A percentile compares a stretch with the other conserved stretches of the same genome.
Conservation (phyloP, 1,140 invertebrate genomes). For the Drosophila micromelanica region DNA sequence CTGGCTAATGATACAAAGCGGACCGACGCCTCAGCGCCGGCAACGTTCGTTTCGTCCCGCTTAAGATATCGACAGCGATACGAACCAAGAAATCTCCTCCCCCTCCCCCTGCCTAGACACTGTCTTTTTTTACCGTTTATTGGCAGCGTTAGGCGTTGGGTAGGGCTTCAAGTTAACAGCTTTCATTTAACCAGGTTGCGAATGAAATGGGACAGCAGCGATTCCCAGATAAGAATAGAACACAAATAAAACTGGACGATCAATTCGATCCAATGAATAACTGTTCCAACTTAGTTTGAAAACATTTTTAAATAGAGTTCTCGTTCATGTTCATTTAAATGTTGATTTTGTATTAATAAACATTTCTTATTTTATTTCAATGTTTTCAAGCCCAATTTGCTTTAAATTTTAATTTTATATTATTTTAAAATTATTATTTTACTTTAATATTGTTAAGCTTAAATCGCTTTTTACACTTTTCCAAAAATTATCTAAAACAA, state of each 20-base stretch:
- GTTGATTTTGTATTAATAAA: too few species aligned
- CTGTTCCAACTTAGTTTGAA: not conserved
- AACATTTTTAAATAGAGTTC: not conserved
- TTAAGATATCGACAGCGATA: slow-evolving; percentile 13
- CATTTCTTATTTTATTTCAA: too few species aligned
- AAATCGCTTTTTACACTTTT: too few species aligned
- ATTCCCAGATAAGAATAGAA: slow-evolving; percentile 13
- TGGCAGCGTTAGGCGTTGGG: not conserved
- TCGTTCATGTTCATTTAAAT: not conserved
- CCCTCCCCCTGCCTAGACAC: not conserved
- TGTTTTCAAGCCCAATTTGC: too few species aligned
- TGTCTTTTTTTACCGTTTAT: slow-evolving; percentile 20
- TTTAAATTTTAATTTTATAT: too few species aligned
- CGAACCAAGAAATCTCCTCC: slow-evolving; percentile 3
- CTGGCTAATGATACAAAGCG: slow-evolving; percentile 66
- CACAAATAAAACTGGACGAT: not conserved
- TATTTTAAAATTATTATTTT: too few species aligned
- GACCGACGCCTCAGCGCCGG: slow-evolving; percentile 27
- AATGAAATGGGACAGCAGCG: slow-evolving; percentile 1
- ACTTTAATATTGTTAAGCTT: too few species aligned
- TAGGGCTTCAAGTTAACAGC: slow-evolving; percentile 24
- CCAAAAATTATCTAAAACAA: too few species aligned
- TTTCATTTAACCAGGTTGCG: not conserved
- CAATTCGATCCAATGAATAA: not conserved
- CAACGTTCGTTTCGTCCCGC: slow-evolving; percentile 2